These are phyloP conservation scores for Bombus sibiricus DNA, from an alignment of 1,140 invertebrate species.

Conservation along the genomic window DNA sequence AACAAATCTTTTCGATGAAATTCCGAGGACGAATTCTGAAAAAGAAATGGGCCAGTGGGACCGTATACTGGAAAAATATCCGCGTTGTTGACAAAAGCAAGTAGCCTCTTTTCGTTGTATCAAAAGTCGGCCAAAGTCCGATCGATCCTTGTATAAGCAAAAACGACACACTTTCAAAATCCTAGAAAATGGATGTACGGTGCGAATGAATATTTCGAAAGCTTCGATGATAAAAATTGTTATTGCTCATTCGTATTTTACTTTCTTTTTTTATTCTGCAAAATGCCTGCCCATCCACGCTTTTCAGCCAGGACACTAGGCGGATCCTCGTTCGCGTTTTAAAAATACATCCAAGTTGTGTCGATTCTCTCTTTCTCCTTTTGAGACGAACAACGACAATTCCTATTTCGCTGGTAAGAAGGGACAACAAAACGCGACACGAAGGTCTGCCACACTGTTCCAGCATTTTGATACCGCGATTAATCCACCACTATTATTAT, in stretches of 20 bases:
- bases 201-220: constrained; percentile 82
- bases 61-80: constrained; percentile 74
- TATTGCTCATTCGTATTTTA: constrained; percentile 72
- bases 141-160: constrained; percentile 79
- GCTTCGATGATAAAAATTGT: constrained; percentile 73
- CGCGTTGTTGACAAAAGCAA: constrained; percentile 80
- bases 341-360: not conserved
- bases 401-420: not conserved
- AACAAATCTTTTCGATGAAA: not conserved
- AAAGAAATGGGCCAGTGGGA: constrained; percentile 64
- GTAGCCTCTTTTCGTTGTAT: constrained; percentile 82
- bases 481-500: constrained; percentile 60
- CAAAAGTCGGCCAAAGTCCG: constrained; percentile 73
- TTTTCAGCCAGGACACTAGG: constrained; percentile 44
- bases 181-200: constrained; percentile 79
- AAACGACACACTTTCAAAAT: constrained; percentile 75
- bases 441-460: constrained; percentile 46
- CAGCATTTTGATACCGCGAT: constrained; percentile 68
- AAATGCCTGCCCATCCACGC: constrained; percentile 57
- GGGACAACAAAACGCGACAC: not conserved
- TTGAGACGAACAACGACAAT: not conserved
- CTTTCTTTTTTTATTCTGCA: constrained; percentile 32
- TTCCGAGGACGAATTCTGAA: constrained; percentile 36
- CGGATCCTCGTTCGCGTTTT: constrained; percentile 24
- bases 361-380: too few species aligned